phyloP scores from a whole-genome alignment of 1,140 invertebrate species.

The Harlomillsia oculata region DNA sequence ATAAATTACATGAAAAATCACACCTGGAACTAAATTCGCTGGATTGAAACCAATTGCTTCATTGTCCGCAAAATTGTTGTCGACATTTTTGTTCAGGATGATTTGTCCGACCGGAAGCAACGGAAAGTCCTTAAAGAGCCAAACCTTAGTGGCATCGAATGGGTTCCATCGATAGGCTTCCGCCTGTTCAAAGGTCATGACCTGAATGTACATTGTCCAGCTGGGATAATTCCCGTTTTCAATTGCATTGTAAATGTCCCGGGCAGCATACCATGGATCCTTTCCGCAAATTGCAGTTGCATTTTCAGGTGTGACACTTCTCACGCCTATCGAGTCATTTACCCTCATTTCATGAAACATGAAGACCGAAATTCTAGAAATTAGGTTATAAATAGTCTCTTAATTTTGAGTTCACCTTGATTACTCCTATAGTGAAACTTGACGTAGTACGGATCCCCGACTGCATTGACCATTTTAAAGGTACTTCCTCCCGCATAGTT shows the following conservation, averaged over 20 bases:
- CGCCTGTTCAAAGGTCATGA: conserved; percentile 6
- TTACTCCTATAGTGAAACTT: conserved; percentile 91
- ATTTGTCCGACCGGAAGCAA: conserved; percentile 48
- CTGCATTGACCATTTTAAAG: conserved; percentile 78
- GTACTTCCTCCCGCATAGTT: conserved; percentile 93
- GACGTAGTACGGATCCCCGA: conserved; percentile 66
- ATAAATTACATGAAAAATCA: too few relatives aligned
- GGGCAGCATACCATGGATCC: conserved; percentile 64
- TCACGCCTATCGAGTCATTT: too few relatives aligned
- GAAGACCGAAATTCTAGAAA: too few relatives aligned
- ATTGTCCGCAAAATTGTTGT: conserved; percentile 48
- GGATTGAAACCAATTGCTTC: too few relatives aligned
- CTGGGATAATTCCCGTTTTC: conserved; percentile 48
- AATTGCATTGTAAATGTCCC: conserved; percentile 68
- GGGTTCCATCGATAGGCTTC: conserved; percentile 12
- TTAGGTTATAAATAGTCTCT: too few relatives aligned
- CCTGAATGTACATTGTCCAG: conserved; percentile 12
- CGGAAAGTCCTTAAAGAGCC: conserved; percentile 48
- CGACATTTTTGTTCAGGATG: conserved; percentile 45
- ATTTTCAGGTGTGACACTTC: conserved; percentile 62
- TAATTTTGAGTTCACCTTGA: conserved; percentile 49
- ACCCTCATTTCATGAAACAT: neutral
- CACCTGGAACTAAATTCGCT: too few relatives aligned
- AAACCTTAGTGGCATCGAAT: conserved; percentile 37
- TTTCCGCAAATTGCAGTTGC: conserved; percentile 53